phyloP scores from a whole-genome alignment of 2,113 vertebrate genomes.

The Nestor notabilis region DNA sequence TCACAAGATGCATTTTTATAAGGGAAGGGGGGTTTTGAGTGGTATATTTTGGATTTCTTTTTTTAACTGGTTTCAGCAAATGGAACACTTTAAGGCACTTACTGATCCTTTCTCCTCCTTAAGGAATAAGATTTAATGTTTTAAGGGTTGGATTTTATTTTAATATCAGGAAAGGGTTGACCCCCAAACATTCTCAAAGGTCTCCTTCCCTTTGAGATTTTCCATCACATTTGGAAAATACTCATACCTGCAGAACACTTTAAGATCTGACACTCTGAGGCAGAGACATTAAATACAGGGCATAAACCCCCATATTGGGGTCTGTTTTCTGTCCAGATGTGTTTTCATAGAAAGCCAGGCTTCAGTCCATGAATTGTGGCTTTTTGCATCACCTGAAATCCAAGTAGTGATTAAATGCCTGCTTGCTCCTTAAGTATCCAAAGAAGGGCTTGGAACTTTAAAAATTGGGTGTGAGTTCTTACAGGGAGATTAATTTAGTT shows the following conservation, averaged over 20 bases:
- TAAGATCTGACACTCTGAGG: not conserved
- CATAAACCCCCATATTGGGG: not conserved
- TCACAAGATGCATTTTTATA: not conserved
- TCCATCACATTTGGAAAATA: not conserved
- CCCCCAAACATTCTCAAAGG: not conserved
- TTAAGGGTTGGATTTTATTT: not conserved
- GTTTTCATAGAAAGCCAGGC: not conserved
- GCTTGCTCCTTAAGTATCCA: not conserved
- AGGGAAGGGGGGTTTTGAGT: not conserved
- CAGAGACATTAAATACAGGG: not conserved
- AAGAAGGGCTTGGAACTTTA: not conserved
- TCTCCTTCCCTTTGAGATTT: not conserved
- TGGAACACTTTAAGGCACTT: not conserved
- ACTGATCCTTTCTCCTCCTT: not conserved
- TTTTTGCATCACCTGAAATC: not conserved
- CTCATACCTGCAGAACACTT: not conserved
- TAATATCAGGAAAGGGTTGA: not conserved
- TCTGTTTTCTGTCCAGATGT: not conserved
- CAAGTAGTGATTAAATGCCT: not conserved
- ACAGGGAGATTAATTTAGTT: not conserved
- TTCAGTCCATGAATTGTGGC: fast-evolving
- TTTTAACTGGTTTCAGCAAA: not conserved
- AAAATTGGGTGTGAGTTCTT: not conserved
- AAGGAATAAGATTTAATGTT: not conserved
- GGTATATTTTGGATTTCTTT: not conserved